Conservation (phyloP, 2,888 invertebrate species). For the Schizotus pectinicornis region DNA sequence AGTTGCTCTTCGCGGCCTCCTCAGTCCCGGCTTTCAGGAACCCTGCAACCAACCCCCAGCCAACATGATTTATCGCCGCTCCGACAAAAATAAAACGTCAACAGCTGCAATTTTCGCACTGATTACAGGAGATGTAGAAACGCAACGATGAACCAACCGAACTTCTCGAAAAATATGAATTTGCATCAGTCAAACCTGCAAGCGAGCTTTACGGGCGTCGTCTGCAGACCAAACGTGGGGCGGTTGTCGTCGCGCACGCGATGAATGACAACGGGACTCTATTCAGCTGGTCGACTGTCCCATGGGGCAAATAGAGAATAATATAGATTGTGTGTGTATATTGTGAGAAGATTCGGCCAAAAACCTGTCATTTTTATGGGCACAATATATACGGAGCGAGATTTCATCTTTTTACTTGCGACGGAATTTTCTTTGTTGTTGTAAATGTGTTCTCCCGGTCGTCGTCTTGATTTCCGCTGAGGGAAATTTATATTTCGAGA, state of each 20-base stretch:
- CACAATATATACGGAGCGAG: conserved; percentile 48
- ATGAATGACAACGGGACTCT: neutral
- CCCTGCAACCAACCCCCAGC: conserved; percentile 61
- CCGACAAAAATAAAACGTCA: conserved; percentile 9
- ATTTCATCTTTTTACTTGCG: conserved; percentile 49
- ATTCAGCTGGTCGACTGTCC: conserved; percentile 36
- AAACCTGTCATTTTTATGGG: conserved; percentile 51
- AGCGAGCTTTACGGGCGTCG: neutral
- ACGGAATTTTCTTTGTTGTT: conserved; percentile 51
- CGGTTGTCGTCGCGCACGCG: neutral
- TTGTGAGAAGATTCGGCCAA: conserved; percentile 44
- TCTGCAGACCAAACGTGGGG: neutral
- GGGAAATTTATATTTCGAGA: conserved; percentile 54
- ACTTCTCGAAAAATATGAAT: neutral
- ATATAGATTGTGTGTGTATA: conserved; percentile 46
- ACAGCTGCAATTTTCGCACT: neutral
- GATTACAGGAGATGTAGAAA: neutral
- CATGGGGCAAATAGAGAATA: conserved; percentile 47
- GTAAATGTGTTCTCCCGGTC: conserved; percentile 49
- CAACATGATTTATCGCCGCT: conserved; percentile 14
- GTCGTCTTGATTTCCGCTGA: conserved; percentile 54
- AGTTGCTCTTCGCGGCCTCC: conserved; percentile 82
- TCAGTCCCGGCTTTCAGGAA: conserved; percentile 80
- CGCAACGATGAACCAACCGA: neutral
- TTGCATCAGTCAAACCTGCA: conserved; percentile 9